A percentile compares a stretch with the other conserved stretches of the same genome.
These are phyloP conservation scores for Lasioglossum albipes DNA, from an alignment of 1,140 invertebrate species.

Conservation along the genomic window DNA sequence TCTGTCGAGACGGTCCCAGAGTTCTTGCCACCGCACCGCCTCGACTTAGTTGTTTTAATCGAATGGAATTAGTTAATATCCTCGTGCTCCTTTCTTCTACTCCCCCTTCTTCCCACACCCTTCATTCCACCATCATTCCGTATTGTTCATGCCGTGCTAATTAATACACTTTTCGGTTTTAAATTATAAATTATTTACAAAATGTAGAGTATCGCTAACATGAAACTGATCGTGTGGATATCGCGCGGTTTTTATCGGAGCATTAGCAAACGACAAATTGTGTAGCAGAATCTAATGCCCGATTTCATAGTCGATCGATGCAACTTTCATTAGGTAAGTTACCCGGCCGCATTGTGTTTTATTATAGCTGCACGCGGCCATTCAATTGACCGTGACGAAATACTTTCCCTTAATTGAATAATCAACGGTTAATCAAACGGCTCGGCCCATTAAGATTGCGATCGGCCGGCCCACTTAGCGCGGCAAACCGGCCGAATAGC, in stretches of 20 bases:
- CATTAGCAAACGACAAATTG: too few species aligned
- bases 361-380: constrained; percentile 30
- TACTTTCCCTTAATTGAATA: constrained; percentile 62
- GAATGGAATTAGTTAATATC: constrained; percentile 47
- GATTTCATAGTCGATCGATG: too few species aligned
- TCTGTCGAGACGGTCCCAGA: constrained; percentile 34
- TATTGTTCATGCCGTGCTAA: too few species aligned
- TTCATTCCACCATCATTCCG: neutral
- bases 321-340: too few species aligned
- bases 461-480: constrained; percentile 44
- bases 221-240: too few species aligned
- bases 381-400: constrained; percentile 59
- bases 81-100: too few species aligned
- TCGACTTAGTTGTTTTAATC: constrained; percentile 48
- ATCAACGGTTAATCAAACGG: constrained; percentile 52
- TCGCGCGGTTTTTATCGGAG: too few species aligned
- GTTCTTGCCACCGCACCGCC: constrained; percentile 30
- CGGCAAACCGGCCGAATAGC: constrained; percentile 44
- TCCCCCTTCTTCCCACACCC: neutral
- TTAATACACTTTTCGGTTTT: too few species aligned
- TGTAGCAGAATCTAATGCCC: too few species aligned
- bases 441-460: constrained; percentile 40
- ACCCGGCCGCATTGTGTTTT: constrained; percentile 17
- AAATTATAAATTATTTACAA: too few species aligned
- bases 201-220: too few species aligned